Conservation (phyloP, 2,113 vertebrate genomes). For the Trochalopteron elliotii region DNA sequence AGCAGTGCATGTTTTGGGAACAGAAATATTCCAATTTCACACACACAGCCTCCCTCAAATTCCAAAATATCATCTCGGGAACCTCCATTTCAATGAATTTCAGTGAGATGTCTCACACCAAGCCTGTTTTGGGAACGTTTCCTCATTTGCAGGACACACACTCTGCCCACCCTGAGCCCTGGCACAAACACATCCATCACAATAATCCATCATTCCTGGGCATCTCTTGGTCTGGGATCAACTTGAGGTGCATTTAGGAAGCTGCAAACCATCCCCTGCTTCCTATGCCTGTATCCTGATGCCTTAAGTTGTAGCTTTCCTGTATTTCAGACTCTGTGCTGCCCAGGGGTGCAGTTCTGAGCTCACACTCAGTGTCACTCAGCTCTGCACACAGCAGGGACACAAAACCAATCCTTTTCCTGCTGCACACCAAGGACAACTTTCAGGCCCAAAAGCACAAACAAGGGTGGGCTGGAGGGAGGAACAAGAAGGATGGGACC, state of each 20-base stretch:
- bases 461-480: no score
- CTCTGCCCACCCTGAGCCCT: background rate
- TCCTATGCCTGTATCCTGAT: background rate
- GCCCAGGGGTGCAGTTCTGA: background rate
- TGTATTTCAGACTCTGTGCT: background rate
- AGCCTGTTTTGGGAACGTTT: background rate
- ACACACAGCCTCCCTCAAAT: background rate
- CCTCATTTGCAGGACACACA: background rate
- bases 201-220: accelerated
- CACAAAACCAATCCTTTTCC: no score
- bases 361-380: no score
- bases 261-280: background rate
- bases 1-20: background rate
- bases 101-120: background rate
- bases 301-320: background rate
- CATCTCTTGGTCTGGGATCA: background rate
- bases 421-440: no score
- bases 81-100: background rate
- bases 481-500: background rate
- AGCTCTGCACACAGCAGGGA: no score
- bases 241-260: background rate
- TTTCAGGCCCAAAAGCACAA: no score
- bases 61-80: background rate
- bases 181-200: background rate
- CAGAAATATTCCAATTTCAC: background rate